A percentile compares a stretch with the other conserved stretches of the same genome.
Conservation (phyloP, 2,113 vertebrate genomes). For the Centrocercus urophasianus region DNA sequence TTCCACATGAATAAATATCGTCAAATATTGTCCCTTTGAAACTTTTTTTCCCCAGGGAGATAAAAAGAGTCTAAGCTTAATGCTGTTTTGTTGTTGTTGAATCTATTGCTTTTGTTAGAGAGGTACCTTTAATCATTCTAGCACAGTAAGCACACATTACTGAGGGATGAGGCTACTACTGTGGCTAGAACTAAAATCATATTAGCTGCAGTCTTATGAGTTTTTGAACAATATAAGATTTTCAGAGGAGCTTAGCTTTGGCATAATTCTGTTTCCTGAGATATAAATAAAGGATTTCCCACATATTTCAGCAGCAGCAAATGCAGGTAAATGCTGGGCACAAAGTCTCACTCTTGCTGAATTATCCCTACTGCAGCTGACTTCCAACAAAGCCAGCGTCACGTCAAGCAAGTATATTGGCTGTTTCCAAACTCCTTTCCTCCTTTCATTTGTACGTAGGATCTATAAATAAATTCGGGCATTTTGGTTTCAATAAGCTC, state of each 20-base stretch:
- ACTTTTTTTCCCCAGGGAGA: not conserved
- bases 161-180: not conserved
- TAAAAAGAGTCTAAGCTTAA: not conserved
- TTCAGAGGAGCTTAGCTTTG: not conserved
- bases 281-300: not conserved
- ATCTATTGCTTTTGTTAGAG: not conserved
- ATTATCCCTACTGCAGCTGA: not conserved
- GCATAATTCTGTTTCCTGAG: not conserved
- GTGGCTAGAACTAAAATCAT: not conserved
- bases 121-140: not conserved
- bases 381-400: not conserved
- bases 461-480: conserved; percentile 44
- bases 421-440: not conserved
- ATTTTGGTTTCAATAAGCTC: conserved; percentile 48
- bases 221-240: not conserved
- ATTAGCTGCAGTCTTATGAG: not conserved
- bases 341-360: not conserved
- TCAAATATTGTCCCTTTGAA: not conserved
- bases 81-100: not conserved
- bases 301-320: not conserved
- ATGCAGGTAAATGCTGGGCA: not conserved
- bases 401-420: not conserved
- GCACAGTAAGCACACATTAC: rapidly evolving
- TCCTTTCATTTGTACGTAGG: conserved; percentile 9
- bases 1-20: not conserved